Evolutionary conservation across 2,888 invertebrate genomes (phyloP).

Genomic region (Drosophila longiperda): DNA sequence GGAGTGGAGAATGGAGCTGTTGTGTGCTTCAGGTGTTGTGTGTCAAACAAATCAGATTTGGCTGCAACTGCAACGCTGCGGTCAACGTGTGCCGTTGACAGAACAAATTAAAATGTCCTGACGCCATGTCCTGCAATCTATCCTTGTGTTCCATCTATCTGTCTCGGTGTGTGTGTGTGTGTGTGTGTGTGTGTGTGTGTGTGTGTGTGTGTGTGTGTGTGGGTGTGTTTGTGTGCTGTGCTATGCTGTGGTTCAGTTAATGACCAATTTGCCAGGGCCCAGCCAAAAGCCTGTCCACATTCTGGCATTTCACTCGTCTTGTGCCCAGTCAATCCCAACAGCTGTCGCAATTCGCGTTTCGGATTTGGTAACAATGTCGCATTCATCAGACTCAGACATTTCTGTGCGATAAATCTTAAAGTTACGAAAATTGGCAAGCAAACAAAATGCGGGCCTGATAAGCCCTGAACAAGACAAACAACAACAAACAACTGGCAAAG

Average conservation of each 20-base stretch:
- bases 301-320: slow-evolving; percentile 2
- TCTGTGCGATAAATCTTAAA: slow-evolving; percentile 74
- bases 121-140: slow-evolving; percentile 52
- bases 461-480: slow-evolving; percentile 48
- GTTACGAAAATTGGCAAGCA: slow-evolving; percentile 64
- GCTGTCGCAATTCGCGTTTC: slow-evolving; percentile 77
- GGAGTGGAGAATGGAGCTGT: neutral
- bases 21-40: slow-evolving; percentile 65
- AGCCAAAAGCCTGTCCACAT: slow-evolving; percentile 29
- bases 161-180: slow-evolving; percentile 9
- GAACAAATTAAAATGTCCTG: slow-evolving; percentile 81
- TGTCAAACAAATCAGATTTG: slow-evolving; percentile 55
- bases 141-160: slow-evolving; percentile 45
- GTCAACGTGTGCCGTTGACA: slow-evolving; percentile 78
- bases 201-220: slow-evolving; percentile 16
- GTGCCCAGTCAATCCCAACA: slow-evolving; percentile 41
- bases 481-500: slow-evolving; percentile 37
- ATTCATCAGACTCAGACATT: slow-evolving; percentile 54
- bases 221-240: slow-evolving; percentile 11
- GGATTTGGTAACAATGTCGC: slow-evolving; percentile 57
- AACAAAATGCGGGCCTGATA: slow-evolving; percentile 66
- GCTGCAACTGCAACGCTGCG: slow-evolving; percentile 46
- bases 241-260: slow-evolving; percentile 66
- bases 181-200: slow-evolving; percentile 4
- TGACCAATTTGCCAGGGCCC: slow-evolving; percentile 74